phyloP scores from a whole-genome alignment of 2,113 vertebrate genomes.

The Gasterosteus nipponicus region DNA sequence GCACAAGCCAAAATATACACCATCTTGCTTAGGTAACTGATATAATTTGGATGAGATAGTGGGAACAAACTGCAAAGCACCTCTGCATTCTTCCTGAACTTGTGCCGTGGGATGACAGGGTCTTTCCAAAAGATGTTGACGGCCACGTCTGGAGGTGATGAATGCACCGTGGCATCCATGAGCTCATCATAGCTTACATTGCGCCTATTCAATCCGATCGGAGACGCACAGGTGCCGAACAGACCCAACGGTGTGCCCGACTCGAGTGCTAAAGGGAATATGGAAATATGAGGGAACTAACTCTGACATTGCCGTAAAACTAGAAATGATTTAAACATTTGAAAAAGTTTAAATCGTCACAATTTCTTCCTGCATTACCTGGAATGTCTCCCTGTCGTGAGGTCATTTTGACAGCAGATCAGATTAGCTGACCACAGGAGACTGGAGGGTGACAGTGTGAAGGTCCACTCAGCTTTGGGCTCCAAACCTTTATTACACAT shows the following conservation, averaged over 20 bases:
- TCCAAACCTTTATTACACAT: conserved; percentile 41
- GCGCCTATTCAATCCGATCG: conserved; percentile 83
- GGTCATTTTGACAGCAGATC: conserved; percentile 60
- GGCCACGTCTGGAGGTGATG: conserved; percentile 87
- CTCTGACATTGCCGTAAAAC: background rate
- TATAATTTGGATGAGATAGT: background rate
- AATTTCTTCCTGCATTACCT: conserved; percentile 58
- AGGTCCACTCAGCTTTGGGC: background rate
- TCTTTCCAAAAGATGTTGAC: conserved; percentile 86
- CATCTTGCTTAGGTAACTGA: background rate
- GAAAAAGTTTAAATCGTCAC: background rate
- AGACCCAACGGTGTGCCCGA: conserved; percentile 68
- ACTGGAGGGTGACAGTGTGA: background rate
- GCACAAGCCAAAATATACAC: conserved; percentile 2
- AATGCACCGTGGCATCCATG: conserved; percentile 87
- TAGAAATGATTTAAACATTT: background rate
- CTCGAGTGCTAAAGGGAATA: conserved; percentile 65
- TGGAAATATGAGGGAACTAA: background rate
- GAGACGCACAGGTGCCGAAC: conserved; percentile 84
- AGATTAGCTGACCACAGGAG: conserved; percentile 2
- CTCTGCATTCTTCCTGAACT: conserved; percentile 86
- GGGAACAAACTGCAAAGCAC: conserved; percentile 65
- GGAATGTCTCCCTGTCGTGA: conserved; percentile 67
- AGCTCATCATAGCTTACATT: conserved; percentile 90
- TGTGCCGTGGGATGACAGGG: conserved; percentile 89